Base-by-base conservation (phyloP, 2,888 invertebrate genomes). In the Epinotia demarniana region DNA sequence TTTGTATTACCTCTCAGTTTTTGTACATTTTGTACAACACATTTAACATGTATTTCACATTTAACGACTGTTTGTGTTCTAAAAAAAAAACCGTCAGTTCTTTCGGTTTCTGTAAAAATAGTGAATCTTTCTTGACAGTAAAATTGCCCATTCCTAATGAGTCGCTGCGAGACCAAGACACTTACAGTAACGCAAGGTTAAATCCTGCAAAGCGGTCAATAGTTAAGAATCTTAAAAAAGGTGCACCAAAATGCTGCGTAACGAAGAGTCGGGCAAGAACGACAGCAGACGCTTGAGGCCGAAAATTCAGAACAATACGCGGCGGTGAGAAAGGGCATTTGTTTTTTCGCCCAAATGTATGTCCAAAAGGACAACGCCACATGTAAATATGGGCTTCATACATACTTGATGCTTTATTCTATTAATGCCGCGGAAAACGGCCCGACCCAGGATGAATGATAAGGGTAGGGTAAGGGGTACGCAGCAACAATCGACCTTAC, bases 251-350 rank as follows among this genome's bases (percentile, higher is more conserved):
- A 43, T 18, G 19, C 2, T 70, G 43, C 63, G n/a, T 43, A 64
- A 27, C 57, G 43, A 23, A 53, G 53, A 55, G 55, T 55, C n/a
- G 46, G 33, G n/a, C 16, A 53, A 58, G 23, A 23, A 60, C 49
- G 12, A n/a, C 39, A 19, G 46, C 58, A 57, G 57, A 61, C 60
- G 27, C 57, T 61, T 66, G 33, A 79, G 81, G 78, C 83, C 81
- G 84, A 73, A 88, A 87, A 88, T 89, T 87, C 86, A 86, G 90
- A 90, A 89, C 86, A 89, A 87, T 86, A 79, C 82, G 82, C 82
- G 78, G 63, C 57, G 85, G 88, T 87, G 87, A 83, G 83, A 80
- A 84, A 86, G 83, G 78, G 81, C 82, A 87, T 74, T 74, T 75
- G 16, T 58, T 63, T 64, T 67, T 73, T 57, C 27, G 1, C 53